Evolutionary conservation across 2,113 vertebrate species (phyloP), one percentile per base, ranked within the genome.

Genomic region (Bubo scandiacus): DNA sequence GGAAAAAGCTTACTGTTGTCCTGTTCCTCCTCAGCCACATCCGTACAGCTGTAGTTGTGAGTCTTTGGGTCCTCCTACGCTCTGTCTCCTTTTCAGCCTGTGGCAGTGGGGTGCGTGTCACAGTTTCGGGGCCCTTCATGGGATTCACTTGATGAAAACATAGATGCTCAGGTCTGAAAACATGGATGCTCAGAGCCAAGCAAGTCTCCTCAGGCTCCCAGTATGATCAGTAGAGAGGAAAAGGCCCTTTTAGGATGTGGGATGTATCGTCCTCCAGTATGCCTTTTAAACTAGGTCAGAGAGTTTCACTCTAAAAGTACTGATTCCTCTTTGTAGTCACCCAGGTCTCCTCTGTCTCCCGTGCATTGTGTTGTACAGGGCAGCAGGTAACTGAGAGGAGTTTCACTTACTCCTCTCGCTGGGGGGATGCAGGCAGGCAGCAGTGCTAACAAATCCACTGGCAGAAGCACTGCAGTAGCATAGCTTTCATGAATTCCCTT

Each of bases 391-490:
- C 68, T 36, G 57, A 43, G 72, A 40, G 74, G 52, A 67, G 27
- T 32, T 74, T 43, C 15, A 4, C 26, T 29, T 36, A 5, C 21
- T 43, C n/a, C 27, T 70, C 51, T 89, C 9, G 0, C 29, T 51
- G 23, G 38, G 23, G 29, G 32, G 55, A 32, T 67, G 49, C 34
- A 19, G 14, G 25, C 51, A 40, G 67, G 58, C 49, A 83, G 79
- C 49, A 6, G 1, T 34, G 34, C 49, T 29, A 20, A 26, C 45
- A 81, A 54, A 63, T 21, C 47, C 38, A 20, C 32, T 40, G 52
- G 30, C 30, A 40, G 20, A 72, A 63, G 6, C 23, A 9, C 12
- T 8, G n/a, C 7, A 16, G 38, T 6, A 51, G 30, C 0, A 0
- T 5, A 19, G 47, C 43, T 74, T 79, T 92, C 17, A 18, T 1